Conservation (phyloP, 2,113 vertebrate genomes). For the Orycteropus afer region DNA sequence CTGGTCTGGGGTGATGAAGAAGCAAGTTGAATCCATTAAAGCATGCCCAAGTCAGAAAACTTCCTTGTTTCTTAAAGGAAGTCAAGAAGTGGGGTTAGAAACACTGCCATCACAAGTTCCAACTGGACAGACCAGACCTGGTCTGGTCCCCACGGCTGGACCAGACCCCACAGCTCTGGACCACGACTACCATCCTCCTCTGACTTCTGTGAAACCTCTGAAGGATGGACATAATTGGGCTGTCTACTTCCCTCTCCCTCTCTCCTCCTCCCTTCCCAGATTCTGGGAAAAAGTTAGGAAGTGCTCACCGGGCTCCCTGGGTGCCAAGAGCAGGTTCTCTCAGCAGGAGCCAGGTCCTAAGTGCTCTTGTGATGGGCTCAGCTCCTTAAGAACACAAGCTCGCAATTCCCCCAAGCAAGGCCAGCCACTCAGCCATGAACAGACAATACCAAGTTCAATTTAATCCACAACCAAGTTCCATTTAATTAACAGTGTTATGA, state of each 20-base stretch:
- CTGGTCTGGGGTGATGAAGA: slow-evolving; percentile 34
- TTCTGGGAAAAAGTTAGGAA: neutral
- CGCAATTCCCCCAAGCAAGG: neutral
- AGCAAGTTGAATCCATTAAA: slow-evolving; percentile 52
- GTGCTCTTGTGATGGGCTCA: neutral
- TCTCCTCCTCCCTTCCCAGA: neutral
- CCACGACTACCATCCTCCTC: neutral
- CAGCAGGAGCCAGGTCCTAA: neutral
- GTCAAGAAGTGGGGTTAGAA: neutral
- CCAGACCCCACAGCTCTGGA: neutral
- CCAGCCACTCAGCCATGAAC: neutral
- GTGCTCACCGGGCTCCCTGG: neutral
- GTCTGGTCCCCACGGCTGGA: no score
- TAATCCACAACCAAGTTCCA: neutral
- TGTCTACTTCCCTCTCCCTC: neutral
- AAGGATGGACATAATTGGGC: neutral
- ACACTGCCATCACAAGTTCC: neutral
- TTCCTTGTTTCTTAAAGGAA: slow-evolving; percentile 54
- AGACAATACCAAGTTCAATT: neutral
- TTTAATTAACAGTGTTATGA: neutral
- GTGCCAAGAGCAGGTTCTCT: neutral
- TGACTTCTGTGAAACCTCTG: neutral
- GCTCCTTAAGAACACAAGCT: neutral
- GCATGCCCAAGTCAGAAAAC: neutral
- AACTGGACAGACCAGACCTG: neutral